phyloP scores from a whole-genome alignment of 2,888 invertebrate genomes.

The Prosapia bicincta region DNA sequence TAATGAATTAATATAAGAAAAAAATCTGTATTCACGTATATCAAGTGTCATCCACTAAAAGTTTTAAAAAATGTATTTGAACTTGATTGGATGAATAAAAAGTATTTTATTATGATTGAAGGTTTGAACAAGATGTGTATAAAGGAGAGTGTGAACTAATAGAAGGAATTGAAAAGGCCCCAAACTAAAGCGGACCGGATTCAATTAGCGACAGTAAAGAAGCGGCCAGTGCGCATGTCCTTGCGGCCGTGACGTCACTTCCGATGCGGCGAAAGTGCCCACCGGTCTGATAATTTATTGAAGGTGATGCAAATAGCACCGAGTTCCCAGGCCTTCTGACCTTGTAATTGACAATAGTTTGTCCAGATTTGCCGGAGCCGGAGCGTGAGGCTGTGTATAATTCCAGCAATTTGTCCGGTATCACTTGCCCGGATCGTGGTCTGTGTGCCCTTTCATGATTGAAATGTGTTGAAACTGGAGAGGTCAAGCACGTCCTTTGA shows the following conservation, averaged over 20 bases:
- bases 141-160: no score
- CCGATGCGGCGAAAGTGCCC: constrained; percentile 22
- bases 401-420: background rate
- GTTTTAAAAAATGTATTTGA: no score
- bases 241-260: constrained; percentile 18
- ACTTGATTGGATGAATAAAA: no score
- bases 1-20: no score
- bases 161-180: no score
- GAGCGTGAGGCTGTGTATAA: background rate
- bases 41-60: no score
- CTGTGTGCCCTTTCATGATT: constrained; percentile 3
- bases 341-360: background rate
- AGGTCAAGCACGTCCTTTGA: background rate
- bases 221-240: background rate
- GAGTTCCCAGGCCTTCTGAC: constrained; percentile 14
- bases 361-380: background rate
- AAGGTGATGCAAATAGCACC: constrained; percentile 23
- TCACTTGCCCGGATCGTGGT: background rate
- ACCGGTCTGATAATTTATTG: constrained; percentile 21
- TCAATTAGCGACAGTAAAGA: no score
- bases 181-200: no score
- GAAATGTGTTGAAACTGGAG: constrained; percentile 5
- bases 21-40: no score
- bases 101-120: no score
- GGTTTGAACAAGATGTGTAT: no score